phyloP scores from a whole-genome alignment of 2,888 invertebrate genomes.

The Ferrisia virgata region DNA sequence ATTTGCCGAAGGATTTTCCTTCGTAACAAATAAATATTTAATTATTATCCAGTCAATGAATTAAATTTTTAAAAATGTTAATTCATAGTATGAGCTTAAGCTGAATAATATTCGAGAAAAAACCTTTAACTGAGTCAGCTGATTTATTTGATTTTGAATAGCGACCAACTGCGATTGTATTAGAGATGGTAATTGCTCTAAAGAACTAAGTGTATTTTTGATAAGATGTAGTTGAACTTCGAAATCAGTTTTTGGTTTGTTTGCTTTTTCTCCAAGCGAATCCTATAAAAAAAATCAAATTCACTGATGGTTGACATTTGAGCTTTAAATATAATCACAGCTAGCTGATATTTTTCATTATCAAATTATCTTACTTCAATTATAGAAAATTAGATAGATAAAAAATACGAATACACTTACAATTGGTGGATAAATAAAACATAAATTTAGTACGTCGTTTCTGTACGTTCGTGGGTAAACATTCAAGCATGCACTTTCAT shows the following conservation, averaged over 20 bases:
- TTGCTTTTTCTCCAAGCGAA: background rate
- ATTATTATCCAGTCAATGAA: no score
- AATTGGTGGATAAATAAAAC: no score
- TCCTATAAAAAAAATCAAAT: background rate
- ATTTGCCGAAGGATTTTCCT: background rate
- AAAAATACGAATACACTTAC: no score
- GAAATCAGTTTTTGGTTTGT: background rate
- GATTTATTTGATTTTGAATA: conserved; percentile 39
- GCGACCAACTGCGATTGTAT: conserved; percentile 39
- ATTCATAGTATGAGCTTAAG: background rate
- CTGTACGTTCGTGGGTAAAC: no score
- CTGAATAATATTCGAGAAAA: conserved; percentile 48
- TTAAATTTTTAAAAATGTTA: no score
- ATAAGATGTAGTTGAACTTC: conserved; percentile 34
- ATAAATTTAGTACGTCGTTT: no score
- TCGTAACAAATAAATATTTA: background rate
- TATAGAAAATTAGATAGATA: no score
- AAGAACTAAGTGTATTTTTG: conserved; percentile 21
- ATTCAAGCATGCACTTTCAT: no score
- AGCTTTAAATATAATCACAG: no score
- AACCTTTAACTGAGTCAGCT: conserved; percentile 44
- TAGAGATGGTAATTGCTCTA: conserved; percentile 38
- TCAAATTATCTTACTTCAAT: no score
- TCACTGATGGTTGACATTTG: background rate
- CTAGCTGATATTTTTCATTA: no score